Evolutionary conservation across 2,113 vertebrate species (phyloP).

Genomic region (Pipra filicauda): DNA sequence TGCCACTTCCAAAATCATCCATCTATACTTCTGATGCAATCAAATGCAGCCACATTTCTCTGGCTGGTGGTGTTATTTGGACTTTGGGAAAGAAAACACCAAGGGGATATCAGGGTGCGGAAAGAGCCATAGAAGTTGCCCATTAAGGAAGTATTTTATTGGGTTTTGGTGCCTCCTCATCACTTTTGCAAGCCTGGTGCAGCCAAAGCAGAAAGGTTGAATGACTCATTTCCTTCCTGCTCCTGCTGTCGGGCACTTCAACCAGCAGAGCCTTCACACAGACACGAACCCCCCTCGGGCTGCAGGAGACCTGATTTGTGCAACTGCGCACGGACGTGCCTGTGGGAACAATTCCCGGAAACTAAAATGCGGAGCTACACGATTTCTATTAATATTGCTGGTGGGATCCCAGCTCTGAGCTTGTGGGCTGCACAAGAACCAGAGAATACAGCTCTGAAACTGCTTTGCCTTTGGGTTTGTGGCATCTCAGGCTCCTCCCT

Average conservation of each 20-base stretch:
- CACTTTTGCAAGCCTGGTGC: neutral
- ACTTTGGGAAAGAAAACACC: neutral
- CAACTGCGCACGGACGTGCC: neutral
- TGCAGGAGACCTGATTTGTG: neutral
- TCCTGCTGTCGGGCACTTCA: neutral
- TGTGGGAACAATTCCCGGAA: conserved; percentile 42
- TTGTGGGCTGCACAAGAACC: neutral
- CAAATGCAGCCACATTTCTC: neutral
- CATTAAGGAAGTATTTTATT: conserved; percentile 1
- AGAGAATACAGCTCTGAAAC: neutral
- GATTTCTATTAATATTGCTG: neutral
- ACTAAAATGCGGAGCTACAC: neutral
- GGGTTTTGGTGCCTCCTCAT: conserved; percentile 1
- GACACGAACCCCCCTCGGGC: rapidly evolving
- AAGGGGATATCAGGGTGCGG: neutral
- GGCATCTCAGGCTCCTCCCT: neutral
- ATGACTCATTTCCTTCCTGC: conserved; percentile 64
- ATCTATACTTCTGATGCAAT: neutral
- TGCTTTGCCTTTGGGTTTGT: neutral
- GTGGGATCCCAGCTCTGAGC: neutral
- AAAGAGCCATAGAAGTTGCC: neutral
- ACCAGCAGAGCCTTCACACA: neutral
- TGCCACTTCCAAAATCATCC: neutral
- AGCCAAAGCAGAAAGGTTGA: neutral
- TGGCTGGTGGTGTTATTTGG: neutral